Base-by-base conservation (phyloP, 2,113 vertebrate species). In the Pluvianellus socialis region DNA sequence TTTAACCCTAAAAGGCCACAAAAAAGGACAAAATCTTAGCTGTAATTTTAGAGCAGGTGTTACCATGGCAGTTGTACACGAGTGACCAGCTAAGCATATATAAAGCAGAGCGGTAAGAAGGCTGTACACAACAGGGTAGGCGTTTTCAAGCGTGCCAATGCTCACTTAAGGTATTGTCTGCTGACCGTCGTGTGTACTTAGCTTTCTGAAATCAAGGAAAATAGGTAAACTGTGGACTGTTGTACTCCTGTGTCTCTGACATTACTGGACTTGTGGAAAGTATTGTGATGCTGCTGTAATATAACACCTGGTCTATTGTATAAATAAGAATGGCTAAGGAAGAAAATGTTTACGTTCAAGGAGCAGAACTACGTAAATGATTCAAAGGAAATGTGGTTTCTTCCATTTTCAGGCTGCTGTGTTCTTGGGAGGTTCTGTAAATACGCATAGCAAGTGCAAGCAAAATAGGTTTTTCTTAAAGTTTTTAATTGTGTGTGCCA, bases 331-430 rank as follows among this genome's bases (percentile, higher is more conserved):
- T 9, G 15, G 67, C 38, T 84, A 32, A 91, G 61, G 79, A 92
- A 90, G 75, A 47, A 88, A 88, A 77, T 63, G 61, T 77, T 95
- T 94, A 18, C 79, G 27, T 92, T 92, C 50, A 74, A 86, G 59
- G 55, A 53, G 0, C n/a, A 86, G 75, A 92, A 67, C 76, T 70
- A 49, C 59, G 91, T 76, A 83, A 95, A 88, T 79, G 72, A 65
- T 92, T 85, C 71, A 88, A 83, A 96, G 42, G 14, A 95, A 84
- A 68, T 83, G 30, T 4, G 2, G 55, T 80, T 96, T 87, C 49
- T 92, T 8, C 52, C 23, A 33, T 83, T 90, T 90, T 86, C 82
- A 4, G 21, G n/a, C 82, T 83, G 72, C 68, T 84, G 9, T 86
- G 10, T 91, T 91, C 47, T 56, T 58, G 15, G 50, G 58, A 94